Evolutionary conservation across 2,113 vertebrate species (phyloP).

Genomic region (Pedionomus torquatus): DNA sequence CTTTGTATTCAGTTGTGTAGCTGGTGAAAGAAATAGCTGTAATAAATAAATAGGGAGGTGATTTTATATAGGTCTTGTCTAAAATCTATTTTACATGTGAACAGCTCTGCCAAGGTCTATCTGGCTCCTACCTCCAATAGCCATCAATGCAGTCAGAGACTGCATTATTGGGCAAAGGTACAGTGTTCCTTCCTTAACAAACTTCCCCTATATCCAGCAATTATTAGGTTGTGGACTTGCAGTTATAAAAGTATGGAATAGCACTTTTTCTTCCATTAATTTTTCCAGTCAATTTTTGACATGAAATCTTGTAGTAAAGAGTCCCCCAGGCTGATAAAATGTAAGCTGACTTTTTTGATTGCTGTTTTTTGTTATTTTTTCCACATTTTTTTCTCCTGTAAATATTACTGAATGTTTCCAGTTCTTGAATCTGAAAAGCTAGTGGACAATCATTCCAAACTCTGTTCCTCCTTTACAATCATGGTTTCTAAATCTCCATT

Average conservation of each 20-base stretch:
- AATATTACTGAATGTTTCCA: not conserved
- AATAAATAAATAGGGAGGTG: not conserved
- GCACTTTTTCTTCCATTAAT: not conserved
- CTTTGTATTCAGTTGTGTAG: not conserved
- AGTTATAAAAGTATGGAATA: not conserved
- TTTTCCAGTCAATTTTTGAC: not conserved
- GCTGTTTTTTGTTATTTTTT: not conserved
- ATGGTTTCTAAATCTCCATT: not conserved
- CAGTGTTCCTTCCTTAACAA: not conserved
- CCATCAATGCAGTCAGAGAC: not conserved
- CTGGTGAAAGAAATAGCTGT: not conserved
- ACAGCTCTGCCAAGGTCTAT: not conserved
- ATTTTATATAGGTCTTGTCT: not conserved
- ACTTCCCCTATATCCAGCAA: not conserved
- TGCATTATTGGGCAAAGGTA: not conserved
- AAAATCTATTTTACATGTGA: not conserved
- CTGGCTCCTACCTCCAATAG: not conserved
- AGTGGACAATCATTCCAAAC: not conserved
- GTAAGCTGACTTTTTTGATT: not conserved
- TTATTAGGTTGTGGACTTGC: not conserved
- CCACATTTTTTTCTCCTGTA: fast-evolving
- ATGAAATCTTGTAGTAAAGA: not conserved
- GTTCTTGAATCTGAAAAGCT: not conserved
- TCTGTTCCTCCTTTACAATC: not conserved
- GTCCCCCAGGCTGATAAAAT: not conserved